These are phyloP conservation scores for Pogonocherus hispidulus DNA, from an alignment of 2,888 invertebrate genomes.

Conservation along the genomic window DNA sequence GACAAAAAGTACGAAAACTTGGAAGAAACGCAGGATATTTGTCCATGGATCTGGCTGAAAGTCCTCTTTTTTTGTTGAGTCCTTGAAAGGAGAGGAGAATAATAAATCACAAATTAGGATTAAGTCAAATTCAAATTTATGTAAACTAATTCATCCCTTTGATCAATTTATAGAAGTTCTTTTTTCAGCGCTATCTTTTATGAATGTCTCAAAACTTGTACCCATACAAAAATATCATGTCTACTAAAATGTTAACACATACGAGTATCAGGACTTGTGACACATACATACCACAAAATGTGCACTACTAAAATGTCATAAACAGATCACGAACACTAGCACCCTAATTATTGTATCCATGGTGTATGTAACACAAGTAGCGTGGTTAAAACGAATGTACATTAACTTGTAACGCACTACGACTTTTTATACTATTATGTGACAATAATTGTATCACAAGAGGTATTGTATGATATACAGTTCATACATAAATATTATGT, in stretches of 20 bases:
- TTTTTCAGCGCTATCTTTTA: not conserved
- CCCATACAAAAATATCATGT: not conserved
- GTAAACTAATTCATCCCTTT: not conserved
- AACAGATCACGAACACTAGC: not conserved
- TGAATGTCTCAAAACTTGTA: not conserved
- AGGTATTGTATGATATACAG: no score
- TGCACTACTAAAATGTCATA: slow-evolving; percentile 1
- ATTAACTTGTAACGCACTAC: not conserved
- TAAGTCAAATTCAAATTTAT: no score
- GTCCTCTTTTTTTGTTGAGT: no score
- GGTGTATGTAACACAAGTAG: not conserved
- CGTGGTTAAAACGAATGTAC: not conserved
- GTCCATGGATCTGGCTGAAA: no score
- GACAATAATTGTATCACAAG: no score
- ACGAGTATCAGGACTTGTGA: not conserved
- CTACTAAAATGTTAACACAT: no score
- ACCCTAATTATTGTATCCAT: not conserved
- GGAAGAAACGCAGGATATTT: no score
- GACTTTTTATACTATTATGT: no score
- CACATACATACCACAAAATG: slow-evolving; percentile 13
- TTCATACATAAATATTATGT: no score
- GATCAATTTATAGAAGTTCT: not conserved
- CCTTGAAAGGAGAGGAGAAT: no score
- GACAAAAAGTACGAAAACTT: no score
- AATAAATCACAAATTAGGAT: no score